These are phyloP conservation scores for Drosophila mettleri DNA, from an alignment of 2,888 invertebrate species.

Conservation along the genomic window DNA sequence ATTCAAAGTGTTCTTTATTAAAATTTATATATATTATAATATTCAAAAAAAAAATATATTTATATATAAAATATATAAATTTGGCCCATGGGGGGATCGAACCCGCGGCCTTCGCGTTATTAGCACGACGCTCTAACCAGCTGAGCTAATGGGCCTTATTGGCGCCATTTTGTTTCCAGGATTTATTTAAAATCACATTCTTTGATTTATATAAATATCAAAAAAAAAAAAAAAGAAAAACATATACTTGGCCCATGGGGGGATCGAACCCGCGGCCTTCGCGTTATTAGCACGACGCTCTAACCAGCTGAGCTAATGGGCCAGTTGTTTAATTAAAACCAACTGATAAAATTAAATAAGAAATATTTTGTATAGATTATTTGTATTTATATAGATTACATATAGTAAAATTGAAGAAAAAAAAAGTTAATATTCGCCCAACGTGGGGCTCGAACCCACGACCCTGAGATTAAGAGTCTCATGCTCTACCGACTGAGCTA, in stretches of 20 bases:
- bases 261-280: slow-evolving; percentile 85
- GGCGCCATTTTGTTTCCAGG: slow-evolving; percentile 20
- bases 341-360: no score
- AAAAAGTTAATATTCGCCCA: slow-evolving; percentile 62
- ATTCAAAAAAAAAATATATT: no score
- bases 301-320: slow-evolving; percentile 86
- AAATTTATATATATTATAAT: no score
- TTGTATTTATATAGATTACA: no score
- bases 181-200: neutral
- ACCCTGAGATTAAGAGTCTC: slow-evolving; percentile 79
- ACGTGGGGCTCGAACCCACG: slow-evolving; percentile 81
- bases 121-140: slow-evolving; percentile 86
- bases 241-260: slow-evolving; percentile 85
- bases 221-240: slow-evolving; percentile 7
- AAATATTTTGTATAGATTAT: no score
- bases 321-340: no score
- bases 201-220: neutral
- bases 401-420: no score
- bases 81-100: slow-evolving; percentile 85
- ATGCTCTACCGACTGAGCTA: slow-evolving; percentile 80
- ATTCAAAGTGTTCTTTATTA: no score
- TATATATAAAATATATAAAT: no score
- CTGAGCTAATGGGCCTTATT: slow-evolving; percentile 85
- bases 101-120: slow-evolving; percentile 86
- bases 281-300: slow-evolving; percentile 86